A percentile compares a stretch with the other conserved stretches of the same genome.
Conservation (phyloP, 1,140 invertebrate genomes). For the Cardiocondyla obscurior region DNA sequence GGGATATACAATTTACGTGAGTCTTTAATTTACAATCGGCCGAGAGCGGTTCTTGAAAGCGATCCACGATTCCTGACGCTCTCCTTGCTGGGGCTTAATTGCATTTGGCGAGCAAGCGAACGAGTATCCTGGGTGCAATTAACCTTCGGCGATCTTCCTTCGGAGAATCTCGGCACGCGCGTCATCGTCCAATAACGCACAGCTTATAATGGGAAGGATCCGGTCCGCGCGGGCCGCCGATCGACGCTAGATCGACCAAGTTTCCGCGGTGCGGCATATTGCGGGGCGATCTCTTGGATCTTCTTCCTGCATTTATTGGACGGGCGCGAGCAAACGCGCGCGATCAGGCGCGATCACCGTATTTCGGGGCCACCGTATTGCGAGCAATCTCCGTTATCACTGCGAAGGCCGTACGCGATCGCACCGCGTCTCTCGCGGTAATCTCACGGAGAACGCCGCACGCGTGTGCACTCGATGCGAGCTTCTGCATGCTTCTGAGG, state of each 20-base stretch:
- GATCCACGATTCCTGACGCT: neutral
- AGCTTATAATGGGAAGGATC: neutral
- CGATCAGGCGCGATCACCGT: neutral
- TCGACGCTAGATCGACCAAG: neutral
- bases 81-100: neutral
- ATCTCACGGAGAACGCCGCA: neutral
- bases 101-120: neutral
- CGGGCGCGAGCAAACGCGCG: neutral
- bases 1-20: neutral
- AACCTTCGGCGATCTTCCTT: neutral
- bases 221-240: neutral
- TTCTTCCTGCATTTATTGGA: neutral
- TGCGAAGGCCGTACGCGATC: conserved; percentile 13
- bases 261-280: neutral
- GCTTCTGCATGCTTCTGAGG: conserved; percentile 42
- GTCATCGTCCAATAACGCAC: neutral
- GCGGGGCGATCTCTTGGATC: neutral
- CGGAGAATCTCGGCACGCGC: neutral
- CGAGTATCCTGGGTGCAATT: neutral
- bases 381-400: conserved; percentile 13
- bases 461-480: conserved; percentile 28
- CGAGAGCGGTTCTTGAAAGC: neutral
- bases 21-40: conserved; percentile 19
- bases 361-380: conserved; percentile 2
- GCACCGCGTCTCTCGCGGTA: conserved; percentile 12